Conservation (phyloP, 2,797 vertebrate species). For the Cuniculus paca region DNA sequence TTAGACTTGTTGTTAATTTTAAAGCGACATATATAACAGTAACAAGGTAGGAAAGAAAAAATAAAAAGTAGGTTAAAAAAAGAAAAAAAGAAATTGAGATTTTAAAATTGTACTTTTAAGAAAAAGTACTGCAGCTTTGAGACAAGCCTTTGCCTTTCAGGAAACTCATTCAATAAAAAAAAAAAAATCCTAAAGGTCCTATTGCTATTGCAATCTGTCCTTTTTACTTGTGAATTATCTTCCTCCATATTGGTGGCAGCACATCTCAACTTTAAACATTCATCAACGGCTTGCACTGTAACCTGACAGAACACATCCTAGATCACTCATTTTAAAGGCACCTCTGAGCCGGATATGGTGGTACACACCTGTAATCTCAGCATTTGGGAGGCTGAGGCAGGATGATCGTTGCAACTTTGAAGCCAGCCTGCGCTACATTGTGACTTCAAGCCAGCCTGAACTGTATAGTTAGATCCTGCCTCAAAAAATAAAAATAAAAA, state of each 20-base stretch:
- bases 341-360: background rate
- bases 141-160: background rate
- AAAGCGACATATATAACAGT: background rate
- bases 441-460: background rate
- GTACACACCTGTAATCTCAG: background rate
- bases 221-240: background rate
- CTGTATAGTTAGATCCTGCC: background rate
- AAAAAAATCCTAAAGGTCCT: background rate
- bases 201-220: background rate
- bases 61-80: background rate
- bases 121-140: background rate
- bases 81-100: background rate
- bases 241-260: background rate
- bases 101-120: background rate
- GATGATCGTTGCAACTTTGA: background rate
- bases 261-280: background rate
- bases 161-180: background rate
- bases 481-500: no score
- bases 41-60: background rate
- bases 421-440: background rate
- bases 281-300: background rate
- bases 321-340: background rate
- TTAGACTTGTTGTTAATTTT: background rate
- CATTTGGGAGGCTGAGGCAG: background rate
- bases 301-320: background rate